phyloP scores from a whole-genome alignment of 2,888 invertebrate genomes.

The Caenorhabditis doughertyi region DNA sequence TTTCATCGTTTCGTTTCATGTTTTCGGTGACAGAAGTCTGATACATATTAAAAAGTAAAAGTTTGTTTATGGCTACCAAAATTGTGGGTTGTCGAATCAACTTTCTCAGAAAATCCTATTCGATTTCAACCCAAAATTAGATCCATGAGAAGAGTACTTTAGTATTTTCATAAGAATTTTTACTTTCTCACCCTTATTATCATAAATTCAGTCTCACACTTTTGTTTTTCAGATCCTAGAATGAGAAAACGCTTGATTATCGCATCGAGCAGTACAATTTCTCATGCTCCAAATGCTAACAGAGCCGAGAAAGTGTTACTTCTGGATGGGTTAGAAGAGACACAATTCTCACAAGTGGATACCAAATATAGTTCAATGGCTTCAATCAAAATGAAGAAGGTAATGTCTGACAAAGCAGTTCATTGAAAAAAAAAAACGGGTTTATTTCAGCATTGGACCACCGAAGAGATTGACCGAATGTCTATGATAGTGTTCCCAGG shows the following conservation, averaged over 20 bases:
- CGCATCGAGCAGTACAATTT: conserved; percentile 47
- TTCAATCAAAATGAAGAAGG: conserved; percentile 57
- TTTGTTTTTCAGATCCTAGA: conserved; percentile 62
- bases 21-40: too few species aligned
- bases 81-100: neutral
- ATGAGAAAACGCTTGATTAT: conserved; percentile 70
- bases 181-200: neutral
- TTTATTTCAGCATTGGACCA: conserved; percentile 63
- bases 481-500: conserved; percentile 77
- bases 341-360: conserved; percentile 66
- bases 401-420: neutral
- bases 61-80: too few species aligned
- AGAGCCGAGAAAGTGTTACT: conserved; percentile 69
- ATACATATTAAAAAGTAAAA: too few species aligned
- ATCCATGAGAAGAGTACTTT: neutral
- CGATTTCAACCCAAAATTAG: too few species aligned
- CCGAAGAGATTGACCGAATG: conserved; percentile 76
- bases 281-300: conserved; percentile 56
- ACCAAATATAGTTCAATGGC: conserved; percentile 61
- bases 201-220: neutral
- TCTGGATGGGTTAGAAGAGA: conserved; percentile 68
- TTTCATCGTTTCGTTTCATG: too few species aligned
- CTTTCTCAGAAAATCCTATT: neutral
- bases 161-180: neutral
- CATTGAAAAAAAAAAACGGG: neutral